Evolutionary conservation across 2,113 vertebrate genomes (phyloP).

Genomic region (Eulacestoma nigropectus): DNA sequence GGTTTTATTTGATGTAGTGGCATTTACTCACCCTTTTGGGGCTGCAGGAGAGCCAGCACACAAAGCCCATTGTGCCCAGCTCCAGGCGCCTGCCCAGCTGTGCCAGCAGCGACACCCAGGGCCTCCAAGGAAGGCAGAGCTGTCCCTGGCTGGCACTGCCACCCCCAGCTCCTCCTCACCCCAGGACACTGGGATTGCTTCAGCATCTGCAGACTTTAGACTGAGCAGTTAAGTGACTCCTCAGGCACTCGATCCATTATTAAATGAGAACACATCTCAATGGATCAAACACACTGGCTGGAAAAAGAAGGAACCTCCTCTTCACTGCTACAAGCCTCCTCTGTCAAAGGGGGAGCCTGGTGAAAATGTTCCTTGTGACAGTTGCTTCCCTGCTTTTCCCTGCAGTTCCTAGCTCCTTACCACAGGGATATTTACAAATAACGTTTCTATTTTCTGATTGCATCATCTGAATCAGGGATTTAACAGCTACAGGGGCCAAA

Average conservation of each 20-base stretch:
- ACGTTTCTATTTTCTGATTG: not conserved
- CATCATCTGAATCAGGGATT: not conserved
- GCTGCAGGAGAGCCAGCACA: not conserved
- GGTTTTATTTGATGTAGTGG: fast-evolving
- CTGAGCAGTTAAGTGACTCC: slow-evolving; percentile 10
- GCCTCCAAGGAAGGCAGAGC: not conserved
- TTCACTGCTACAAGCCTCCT: not conserved
- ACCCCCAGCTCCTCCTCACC: not conserved
- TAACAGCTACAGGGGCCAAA: not conserved
- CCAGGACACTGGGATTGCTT: not conserved
- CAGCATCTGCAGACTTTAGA: not conserved
- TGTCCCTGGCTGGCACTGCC: slow-evolving; percentile 12
- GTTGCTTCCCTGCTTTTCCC: not conserved
- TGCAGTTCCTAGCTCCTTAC: not conserved
- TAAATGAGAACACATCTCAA: not conserved
- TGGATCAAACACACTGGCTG: not conserved
- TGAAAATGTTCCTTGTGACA: not conserved
- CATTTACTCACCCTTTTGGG: not conserved
- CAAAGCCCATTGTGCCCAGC: not conserved
- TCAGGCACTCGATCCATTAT: not conserved
- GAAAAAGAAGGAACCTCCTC: not conserved
- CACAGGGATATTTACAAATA: not conserved
- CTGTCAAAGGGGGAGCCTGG: not conserved
- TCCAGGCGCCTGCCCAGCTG: not conserved
- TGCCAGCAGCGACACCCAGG: not conserved